Evolutionary conservation across 2,888 invertebrate species (phyloP), one percentile per base, ranked within the genome.

Genomic region (Leucophora obtusa): DNA sequence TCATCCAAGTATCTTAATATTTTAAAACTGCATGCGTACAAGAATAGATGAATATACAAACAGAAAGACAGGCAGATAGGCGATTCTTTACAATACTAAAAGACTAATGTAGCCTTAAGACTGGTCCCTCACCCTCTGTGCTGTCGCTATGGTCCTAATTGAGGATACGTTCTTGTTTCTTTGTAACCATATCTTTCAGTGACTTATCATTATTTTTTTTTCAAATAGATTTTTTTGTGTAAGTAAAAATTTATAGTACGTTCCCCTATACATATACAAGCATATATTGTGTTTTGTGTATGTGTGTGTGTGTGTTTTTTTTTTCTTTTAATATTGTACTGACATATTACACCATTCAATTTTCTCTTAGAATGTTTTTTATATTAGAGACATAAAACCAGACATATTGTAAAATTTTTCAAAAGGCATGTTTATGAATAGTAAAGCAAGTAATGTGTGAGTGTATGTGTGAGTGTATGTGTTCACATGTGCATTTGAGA

Each of bases 321-420:
- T 8, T 14, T 38, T 38, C 5, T 15, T 14, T 24, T 35, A 62
- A n/a, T 68, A 15, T 58, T 43, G 17, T 56, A 50, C 63, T 79
- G 78, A 73, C 69, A 63, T 73, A 69, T 73, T 79, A 73, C 63
- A 79, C 70, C 59, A 79, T 74, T 70, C 73, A 79, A 70, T 63
- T 69, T 65, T 53, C 18, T 66, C 33, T 59, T 24, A 43, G 59
- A 60, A 74, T 38, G 14, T 43, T 53, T 15, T 66, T 66, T 63
- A 18, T 33, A 10, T 8, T 14, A 59, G 21, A 15, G 21, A 60
- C 60, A 54, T 68, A 47, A 68, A 43, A 60, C 68, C 54, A 74
- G 68, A 74, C 68, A 74, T 60, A 74, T 66, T 74, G 59, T 53
- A 53, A 66, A 66, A 74, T 43, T 53, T 74, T 68, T 74, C 43